phyloP scores from a whole-genome alignment of 2,888 invertebrate genomes.

The Drosophila aldrichi region DNA sequence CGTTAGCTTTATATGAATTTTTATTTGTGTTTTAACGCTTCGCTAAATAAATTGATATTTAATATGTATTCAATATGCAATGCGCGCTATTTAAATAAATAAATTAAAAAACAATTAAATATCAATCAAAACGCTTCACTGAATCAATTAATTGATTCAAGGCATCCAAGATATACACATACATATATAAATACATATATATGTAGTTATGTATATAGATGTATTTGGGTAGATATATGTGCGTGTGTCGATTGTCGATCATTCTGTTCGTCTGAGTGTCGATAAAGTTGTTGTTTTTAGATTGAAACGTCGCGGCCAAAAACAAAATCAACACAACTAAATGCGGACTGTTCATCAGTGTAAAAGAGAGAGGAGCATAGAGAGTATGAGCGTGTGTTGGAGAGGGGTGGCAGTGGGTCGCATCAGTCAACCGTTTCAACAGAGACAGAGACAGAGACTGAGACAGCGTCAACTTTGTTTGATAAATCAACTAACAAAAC shows the following conservation, averaged over 20 bases:
- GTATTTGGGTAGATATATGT: not conserved
- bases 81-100: constrained; percentile 41
- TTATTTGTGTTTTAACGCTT: constrained; percentile 7
- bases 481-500: constrained; percentile 74
- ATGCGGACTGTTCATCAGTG: constrained; percentile 35
- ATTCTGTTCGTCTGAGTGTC: constrained; percentile 58
- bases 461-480: constrained; percentile 51
- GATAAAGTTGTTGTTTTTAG: constrained; percentile 76
- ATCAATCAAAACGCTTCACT: constrained; percentile 65
- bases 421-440: constrained; percentile 57
- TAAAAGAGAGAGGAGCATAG: not conserved
- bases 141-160: constrained; percentile 53
- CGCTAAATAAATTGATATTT: constrained; percentile 62
- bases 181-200: not conserved
- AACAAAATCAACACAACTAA: constrained; percentile 78
- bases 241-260: constrained; percentile 44
- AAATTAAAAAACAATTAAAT: constrained; percentile 74
- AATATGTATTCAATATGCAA: constrained; percentile 35
- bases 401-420: not conserved
- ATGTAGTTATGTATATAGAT: not conserved
- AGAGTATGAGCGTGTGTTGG: not conserved
- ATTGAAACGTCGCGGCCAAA: constrained; percentile 81
- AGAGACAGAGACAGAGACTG: constrained; percentile 48
- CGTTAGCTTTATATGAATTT: constrained; percentile 38
- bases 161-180: not conserved